Evolutionary conservation across 2,888 invertebrate genomes (phyloP).

Genomic region (Notodromas monacha): DNA sequence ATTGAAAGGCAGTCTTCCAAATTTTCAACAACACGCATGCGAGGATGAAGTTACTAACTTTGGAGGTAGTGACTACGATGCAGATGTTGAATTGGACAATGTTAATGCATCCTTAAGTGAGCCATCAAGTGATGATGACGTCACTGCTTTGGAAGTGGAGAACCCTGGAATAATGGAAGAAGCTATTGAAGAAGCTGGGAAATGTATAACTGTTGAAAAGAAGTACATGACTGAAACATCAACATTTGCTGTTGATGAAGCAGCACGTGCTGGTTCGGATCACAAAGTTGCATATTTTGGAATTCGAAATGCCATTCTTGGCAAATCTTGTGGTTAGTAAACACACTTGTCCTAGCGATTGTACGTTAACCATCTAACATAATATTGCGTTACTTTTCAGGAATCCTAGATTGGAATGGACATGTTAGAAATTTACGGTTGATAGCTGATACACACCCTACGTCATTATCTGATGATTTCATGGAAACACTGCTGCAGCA

Average conservation of each 20-base stretch:
- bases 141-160: conserved; percentile 4
- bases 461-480: conserved; percentile 4
- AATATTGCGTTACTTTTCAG: conserved; percentile 4
- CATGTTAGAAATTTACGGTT: conserved; percentile 4
- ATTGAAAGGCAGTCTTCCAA: conserved; percentile 4
- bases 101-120: conserved; percentile 4
- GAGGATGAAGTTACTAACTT: conserved; percentile 4
- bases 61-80: conserved; percentile 4
- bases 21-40: conserved; percentile 4
- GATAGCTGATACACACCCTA: conserved; percentile 4
- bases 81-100: conserved; percentile 4
- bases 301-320: conserved; percentile 4
- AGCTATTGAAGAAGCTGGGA: conserved; percentile 4
- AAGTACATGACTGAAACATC: conserved; percentile 4
- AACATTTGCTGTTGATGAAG: conserved; percentile 4
- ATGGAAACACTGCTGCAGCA: conserved; percentile 4
- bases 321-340: conserved; percentile 4
- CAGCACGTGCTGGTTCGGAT: conserved; percentile 4
- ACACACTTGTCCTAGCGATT: conserved; percentile 4
- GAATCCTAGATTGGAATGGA: conserved; percentile 4
- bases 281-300: conserved; percentile 4
- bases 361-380: conserved; percentile 4
- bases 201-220: conserved; percentile 4
- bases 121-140: conserved; percentile 4
- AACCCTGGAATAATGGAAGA: conserved; percentile 4